Conservation (phyloP, 2,888 invertebrate genomes). For the Mesoligia furuncula region DNA sequence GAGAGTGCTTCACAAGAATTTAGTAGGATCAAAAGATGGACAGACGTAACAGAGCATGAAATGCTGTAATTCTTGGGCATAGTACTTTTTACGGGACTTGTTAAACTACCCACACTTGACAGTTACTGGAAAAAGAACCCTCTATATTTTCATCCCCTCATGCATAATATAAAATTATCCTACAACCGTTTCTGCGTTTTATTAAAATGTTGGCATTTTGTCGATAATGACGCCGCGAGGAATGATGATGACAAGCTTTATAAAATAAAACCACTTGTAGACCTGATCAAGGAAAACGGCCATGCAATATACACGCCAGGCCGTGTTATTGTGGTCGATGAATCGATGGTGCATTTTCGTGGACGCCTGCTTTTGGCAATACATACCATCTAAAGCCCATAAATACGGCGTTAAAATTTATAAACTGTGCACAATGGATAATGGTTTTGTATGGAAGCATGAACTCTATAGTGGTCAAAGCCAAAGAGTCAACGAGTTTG, state of each 20-base stretch:
- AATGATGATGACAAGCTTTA: conserved; percentile 3
- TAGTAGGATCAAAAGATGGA: conserved; percentile 1
- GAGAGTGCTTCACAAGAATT: neutral
- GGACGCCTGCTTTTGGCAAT: neutral
- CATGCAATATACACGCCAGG: neutral
- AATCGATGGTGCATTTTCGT: neutral
- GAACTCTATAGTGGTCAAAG: no score
- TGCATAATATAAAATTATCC: neutral
- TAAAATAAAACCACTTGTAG: neutral
- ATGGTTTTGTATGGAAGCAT: no score
- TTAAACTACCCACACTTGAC: neutral
- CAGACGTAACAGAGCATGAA: conserved; percentile 1
- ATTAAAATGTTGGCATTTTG: neutral
- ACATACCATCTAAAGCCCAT: neutral
- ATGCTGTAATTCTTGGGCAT: neutral
- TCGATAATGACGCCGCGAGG: neutral
- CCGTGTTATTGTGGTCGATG: neutral
- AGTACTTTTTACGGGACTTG: neutral
- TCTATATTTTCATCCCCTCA: neutral
- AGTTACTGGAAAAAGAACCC: neutral
- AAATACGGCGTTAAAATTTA: conserved; percentile 1
- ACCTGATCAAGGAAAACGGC: neutral
- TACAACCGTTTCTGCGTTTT: neutral
- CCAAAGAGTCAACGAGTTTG: no score
- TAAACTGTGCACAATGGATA: neutral